Evolutionary conservation across 2,797 vertebrate species (phyloP).

Genomic region (Stomatorhinus walkeri): DNA sequence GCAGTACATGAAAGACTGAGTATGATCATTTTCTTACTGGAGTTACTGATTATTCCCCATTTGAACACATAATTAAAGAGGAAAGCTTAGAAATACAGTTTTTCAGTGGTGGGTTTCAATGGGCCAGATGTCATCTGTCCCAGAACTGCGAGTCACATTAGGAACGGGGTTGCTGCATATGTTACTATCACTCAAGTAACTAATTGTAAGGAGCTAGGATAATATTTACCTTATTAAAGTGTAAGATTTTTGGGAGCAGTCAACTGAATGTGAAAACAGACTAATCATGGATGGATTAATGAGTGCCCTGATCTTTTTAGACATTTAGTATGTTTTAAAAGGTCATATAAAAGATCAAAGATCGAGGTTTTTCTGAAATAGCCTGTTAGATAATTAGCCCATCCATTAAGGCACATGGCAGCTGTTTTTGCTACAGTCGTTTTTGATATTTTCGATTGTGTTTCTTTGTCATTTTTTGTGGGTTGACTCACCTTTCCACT

Average conservation of each 20-base stretch:
- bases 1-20: not conserved
- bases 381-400: not conserved
- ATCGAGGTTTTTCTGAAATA: not conserved
- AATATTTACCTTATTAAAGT: not conserved
- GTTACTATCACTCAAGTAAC: not conserved
- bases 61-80: not conserved
- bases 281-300: slow-evolving; percentile 2
- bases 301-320: not conserved
- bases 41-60: no score
- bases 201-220: not conserved
- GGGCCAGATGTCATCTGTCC: not conserved
- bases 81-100: not conserved
- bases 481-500: slow-evolving; percentile 14
- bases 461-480: slow-evolving; percentile 7
- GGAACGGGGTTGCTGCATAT: not conserved
- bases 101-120: not conserved
- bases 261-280: not conserved
- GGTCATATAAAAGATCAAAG: not conserved
- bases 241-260: slow-evolving; percentile 3
- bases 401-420: not conserved
- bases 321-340: not conserved
- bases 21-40: not conserved
- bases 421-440: not conserved
- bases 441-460: not conserved
- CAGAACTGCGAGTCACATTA: not conserved